Evolutionary conservation across 2,113 vertebrate genomes (phyloP), one percentile per base, ranked within the genome.

Genomic region (Engystomops pustulosus): DNA sequence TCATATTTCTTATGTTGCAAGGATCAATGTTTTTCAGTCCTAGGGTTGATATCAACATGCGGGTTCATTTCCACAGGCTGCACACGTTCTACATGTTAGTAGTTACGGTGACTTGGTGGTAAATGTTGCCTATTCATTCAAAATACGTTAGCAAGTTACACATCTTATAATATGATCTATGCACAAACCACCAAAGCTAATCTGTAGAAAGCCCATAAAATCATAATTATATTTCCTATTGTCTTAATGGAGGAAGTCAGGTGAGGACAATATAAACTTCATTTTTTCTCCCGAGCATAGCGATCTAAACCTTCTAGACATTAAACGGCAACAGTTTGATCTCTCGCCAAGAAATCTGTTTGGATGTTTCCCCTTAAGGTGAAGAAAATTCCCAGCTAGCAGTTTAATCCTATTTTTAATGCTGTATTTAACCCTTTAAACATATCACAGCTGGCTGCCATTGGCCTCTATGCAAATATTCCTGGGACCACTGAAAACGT

Each of bases 291-390:
- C 5, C n/a, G 25, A 58, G 60, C 47, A 25, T 80, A 34, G 27
- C 23, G 44, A 51, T 70, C 14, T 81, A 30, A 53, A 38, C 41
- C 34, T 71, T 12, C 51, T 20, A 84, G 71, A 83, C 81, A 68
- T 34, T 41, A 58, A 83, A 83, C 38, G 51, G 71, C 30, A 53
- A 47, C 30, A 65, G 81, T 77, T 76, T 84, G 81, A 77, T 84
- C 81, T 47, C 9, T 6, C 10, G 75, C 81, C 81, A 84, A 67
- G 58, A 84, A 76, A 77, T 76, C 44, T 67, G 36, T 75, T 83
- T 84, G 58, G 67, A 84, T 62, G 71, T 84, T 84, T 77, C 60
- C 81, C 81, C 81, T 84, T 44, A 17, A 84, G 81, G 81, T 77
- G 72, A n/a, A 65, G 72, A 84, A 84, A 84, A 77, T 84, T 84